Percentiles rank a stretch among this genome's conserved stretches.
phyloP scores from a whole-genome alignment of 2,888 invertebrate species.

The Priocnemis perturbator region DNA sequence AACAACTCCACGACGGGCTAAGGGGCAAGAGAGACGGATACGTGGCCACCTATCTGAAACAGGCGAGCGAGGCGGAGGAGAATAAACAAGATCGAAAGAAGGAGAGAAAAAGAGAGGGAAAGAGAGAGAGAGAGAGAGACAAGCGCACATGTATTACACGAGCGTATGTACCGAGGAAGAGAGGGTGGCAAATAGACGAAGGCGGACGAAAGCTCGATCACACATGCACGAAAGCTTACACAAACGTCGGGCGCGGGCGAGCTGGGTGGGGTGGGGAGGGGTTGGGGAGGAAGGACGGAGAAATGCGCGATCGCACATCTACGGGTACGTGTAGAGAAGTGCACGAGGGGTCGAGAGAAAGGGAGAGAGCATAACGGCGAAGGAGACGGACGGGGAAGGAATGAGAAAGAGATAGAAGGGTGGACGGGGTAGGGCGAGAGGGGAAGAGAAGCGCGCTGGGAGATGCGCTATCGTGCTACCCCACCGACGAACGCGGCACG shows the following conservation, averaged over 20 bases:
- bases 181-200: too few relatives aligned
- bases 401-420: constrained; percentile 5
- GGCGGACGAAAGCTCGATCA: too few relatives aligned
- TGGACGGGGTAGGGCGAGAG: constrained; percentile 9
- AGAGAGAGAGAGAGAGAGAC: constrained; percentile 12
- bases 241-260: neutral
- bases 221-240: too few relatives aligned
- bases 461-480: constrained; percentile 64
- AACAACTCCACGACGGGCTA: too few relatives aligned
- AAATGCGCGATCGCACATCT: constrained; percentile 5
- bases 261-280: constrained; percentile 7
- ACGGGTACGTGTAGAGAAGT: neutral
- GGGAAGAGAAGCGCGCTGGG: constrained; percentile 30
- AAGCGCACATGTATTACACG: constrained; percentile 1
- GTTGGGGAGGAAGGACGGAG: neutral
- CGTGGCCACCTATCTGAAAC: too few relatives aligned
- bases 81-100: constrained; percentile 9
- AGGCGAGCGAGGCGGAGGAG: constrained; percentile 10
- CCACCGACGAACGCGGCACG: constrained; percentile 51
- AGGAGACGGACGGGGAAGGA: constrained; percentile 12
- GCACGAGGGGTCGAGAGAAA: constrained; percentile 1
- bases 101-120: constrained; percentile 1
- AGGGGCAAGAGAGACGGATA: constrained; percentile 16
- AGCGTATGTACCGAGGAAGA: too few relatives aligned
- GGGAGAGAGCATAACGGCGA: neutral